Conservation (phyloP, 2,797 vertebrate species). For the Platalea minor region DNA sequence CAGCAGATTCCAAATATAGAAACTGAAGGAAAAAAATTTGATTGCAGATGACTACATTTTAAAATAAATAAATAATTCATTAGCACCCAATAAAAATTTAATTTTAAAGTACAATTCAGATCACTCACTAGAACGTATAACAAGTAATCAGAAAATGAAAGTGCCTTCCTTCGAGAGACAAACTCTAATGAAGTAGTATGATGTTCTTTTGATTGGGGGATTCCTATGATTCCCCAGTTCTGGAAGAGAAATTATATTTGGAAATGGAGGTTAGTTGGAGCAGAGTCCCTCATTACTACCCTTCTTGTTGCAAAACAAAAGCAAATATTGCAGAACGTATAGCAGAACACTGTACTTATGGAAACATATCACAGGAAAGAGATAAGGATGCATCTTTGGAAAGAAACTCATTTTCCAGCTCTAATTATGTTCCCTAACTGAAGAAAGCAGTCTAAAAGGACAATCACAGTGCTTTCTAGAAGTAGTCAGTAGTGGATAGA, state of each 20-base stretch:
- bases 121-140: constrained; percentile 41
- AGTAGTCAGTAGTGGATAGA: background rate
- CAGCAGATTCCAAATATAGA: constrained; percentile 85
- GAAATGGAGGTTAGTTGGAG: background rate
- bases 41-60: constrained; percentile 75
- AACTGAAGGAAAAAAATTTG: constrained; percentile 66
- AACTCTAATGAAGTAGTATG: constrained; percentile 49
- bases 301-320: background rate
- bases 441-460: background rate
- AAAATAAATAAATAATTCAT: constrained; percentile 83
- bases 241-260: constrained; percentile 22
- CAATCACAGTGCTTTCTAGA: background rate
- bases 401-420: background rate
- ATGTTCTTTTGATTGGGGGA: background rate
- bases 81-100: constrained; percentile 74
- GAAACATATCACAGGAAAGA: background rate
- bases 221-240: background rate
- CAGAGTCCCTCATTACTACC: background rate
- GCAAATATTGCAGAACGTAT: background rate
- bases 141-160: constrained; percentile 54
- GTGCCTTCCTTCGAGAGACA: constrained; percentile 36
- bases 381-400: background rate
- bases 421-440: background rate
- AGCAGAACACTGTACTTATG: background rate
- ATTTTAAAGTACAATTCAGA: constrained; percentile 69